Evolutionary conservation across 1,140 invertebrate species (phyloP).

Genomic region (Hydropsyche tenuis): DNA sequence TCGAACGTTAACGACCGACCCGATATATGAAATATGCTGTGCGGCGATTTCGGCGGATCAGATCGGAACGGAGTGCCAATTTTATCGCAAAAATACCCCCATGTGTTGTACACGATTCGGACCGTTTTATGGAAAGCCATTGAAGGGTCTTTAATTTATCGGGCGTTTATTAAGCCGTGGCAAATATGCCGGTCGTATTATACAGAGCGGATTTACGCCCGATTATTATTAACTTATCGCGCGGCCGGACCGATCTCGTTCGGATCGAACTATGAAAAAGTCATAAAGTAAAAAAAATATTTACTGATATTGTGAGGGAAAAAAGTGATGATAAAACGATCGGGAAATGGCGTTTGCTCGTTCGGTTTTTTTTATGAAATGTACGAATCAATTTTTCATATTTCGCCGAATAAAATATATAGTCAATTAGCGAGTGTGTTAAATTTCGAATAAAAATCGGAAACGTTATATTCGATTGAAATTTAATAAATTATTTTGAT

Average conservation of each 20-base stretch:
- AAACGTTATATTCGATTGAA: no score
- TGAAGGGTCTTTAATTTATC: conserved; percentile 13
- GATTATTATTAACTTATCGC: conserved; percentile 22
- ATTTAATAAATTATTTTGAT: no score
- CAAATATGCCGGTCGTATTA: conserved; percentile 12
- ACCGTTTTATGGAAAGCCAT: background rate
- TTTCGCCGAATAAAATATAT: no score
- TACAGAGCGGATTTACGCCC: conserved; percentile 4
- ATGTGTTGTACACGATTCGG: background rate
- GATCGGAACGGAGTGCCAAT: conserved; percentile 3
- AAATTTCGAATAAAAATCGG: no score
- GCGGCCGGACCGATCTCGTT: background rate
- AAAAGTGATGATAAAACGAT: no score
- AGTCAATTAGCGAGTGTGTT: no score
- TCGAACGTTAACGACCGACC: conserved; percentile 4
- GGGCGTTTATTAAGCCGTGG: conserved; percentile 22
- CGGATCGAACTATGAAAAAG: background rate
- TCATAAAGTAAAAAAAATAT: no score
- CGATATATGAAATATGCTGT: conserved; percentile 6
- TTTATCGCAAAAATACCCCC: conserved; percentile 7
- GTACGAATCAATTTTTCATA: no score
- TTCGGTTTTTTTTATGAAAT: no score
- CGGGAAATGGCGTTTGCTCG: no score
- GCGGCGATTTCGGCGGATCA: no score
- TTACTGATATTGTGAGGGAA: no score